Base-by-base conservation (phyloP, 2,113 vertebrate genomes). In the Macquaria australasica region DNA sequence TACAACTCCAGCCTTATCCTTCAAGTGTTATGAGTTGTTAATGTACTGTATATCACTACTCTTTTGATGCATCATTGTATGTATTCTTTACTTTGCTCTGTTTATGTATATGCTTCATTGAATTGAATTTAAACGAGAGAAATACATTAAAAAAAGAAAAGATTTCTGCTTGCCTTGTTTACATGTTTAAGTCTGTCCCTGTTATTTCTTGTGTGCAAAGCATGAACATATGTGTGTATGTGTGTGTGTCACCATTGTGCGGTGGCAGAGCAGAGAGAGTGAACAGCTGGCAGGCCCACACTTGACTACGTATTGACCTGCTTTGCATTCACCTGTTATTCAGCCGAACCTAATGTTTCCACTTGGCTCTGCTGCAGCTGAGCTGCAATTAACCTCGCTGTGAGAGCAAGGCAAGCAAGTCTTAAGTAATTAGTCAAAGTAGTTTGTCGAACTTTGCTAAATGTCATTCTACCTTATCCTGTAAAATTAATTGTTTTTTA, bases 311-410 rank as follows among this genome's bases (percentile, higher is more conserved):
- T 84, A 89, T 85, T 94, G 92, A 94, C 93, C 91, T 95, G 92
- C 87, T 95, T 94, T 94, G 93, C 91, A 91, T 94, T 93, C 91
- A 95, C 93, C 93, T 92, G 92, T 92, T 92, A 93, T 91, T 92
- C 92, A 94, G 84, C 77, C 82, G 55, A 90, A 91, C 87, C 86
- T 91, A 93, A 93, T 92, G 88, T 90, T 93, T 95, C 89, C 86
- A 92, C 90, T 93, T 78, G 84, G 83, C 83, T 84, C 87, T 70
- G 56, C 76, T 81, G 85, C 89, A 75, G 83, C 91, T 90, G 83
- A 89, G 89, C 85, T 80, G 82, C 88, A 90, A 90, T 93, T 90
- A 93, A 93, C 92, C 88, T 85, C 69, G 6, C 72, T 76, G 84
- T 58, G 79, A 69, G 68, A 56, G 66, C 83, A 85, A 83, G 41